phyloP scores from a whole-genome alignment of 2,113 vertebrate genomes.

The Alces alces region DNA sequence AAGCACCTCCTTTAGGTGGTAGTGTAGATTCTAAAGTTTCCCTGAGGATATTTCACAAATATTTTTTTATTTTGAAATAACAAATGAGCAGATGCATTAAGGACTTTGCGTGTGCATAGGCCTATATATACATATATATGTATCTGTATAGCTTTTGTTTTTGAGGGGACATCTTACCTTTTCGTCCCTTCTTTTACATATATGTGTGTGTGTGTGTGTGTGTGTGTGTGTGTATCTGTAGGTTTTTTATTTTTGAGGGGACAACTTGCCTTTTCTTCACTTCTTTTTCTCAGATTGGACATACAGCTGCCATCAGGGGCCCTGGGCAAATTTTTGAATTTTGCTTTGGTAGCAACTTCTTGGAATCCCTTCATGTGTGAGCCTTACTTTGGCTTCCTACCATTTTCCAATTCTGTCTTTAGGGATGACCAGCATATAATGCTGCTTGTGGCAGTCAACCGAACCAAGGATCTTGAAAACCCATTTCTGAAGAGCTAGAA shows the following conservation, averaged over 20 bases:
- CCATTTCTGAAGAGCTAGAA: not conserved
- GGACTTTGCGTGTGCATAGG: not conserved
- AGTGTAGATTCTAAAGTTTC: not conserved
- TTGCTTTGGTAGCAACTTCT: conserved; percentile 19
- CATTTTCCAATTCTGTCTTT: not conserved
- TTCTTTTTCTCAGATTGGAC: not conserved
- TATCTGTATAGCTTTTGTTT: not conserved
- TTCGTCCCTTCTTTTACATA: not conserved
- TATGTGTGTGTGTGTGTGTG: not conserved
- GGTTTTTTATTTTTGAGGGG: not conserved
- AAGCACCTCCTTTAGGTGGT: not conserved
- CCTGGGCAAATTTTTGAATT: not conserved
- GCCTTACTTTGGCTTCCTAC: not conserved
- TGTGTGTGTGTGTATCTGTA: too few relatives aligned
- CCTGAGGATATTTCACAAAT: not conserved
- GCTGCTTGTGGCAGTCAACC: not conserved
- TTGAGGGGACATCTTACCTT: not conserved
- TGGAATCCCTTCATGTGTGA: not conserved
- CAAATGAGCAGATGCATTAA: not conserved
- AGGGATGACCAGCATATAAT: not conserved
- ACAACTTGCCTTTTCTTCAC: not conserved
- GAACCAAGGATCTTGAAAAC: not conserved
- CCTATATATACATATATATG: not conserved
- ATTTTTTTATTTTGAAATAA: conserved; percentile 25
- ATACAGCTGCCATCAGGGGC: not conserved